A percentile compares a stretch with the other conserved stretches of the same genome.
These are phyloP conservation scores for Myrmophylax atrothorax DNA, from an alignment of 2,113 vertebrate species.

Conservation along the genomic window DNA sequence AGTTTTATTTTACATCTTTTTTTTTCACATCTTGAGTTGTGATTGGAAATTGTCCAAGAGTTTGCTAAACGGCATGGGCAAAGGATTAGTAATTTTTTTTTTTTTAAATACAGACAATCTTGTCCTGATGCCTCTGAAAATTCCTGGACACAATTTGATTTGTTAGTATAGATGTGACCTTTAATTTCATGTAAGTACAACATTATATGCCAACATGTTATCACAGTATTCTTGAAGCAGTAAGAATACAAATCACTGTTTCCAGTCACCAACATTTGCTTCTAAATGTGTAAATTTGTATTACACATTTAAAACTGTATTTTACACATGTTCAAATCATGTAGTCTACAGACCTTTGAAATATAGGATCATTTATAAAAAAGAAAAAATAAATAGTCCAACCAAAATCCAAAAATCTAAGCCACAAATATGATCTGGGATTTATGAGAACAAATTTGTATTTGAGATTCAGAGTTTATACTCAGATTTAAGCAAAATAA, in stretches of 20 bases:
- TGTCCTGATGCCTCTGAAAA: background rate
- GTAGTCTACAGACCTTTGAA: background rate
- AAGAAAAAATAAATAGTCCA: background rate
- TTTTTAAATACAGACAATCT: background rate
- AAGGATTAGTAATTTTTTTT: background rate
- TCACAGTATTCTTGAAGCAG: background rate
- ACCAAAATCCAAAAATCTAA: background rate
- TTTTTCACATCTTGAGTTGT: background rate
- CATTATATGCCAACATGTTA: background rate
- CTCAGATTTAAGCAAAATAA: background rate
- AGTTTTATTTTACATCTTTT: background rate
- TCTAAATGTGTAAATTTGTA: background rate
- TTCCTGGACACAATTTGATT: background rate
- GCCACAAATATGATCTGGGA: background rate
- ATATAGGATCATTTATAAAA: background rate
- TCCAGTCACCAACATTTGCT: background rate
- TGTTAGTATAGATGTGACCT: background rate
- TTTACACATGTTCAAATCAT: background rate
- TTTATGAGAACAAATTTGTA: background rate
- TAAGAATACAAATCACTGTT: background rate
- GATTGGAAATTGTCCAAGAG: background rate
- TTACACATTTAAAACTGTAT: background rate
- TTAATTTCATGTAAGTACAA: background rate
- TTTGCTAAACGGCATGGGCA: background rate
- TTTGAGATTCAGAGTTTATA: background rate